These are phyloP conservation scores for Nomada flava DNA, from an alignment of 2,888 invertebrate genomes.

Conservation along the genomic window DNA sequence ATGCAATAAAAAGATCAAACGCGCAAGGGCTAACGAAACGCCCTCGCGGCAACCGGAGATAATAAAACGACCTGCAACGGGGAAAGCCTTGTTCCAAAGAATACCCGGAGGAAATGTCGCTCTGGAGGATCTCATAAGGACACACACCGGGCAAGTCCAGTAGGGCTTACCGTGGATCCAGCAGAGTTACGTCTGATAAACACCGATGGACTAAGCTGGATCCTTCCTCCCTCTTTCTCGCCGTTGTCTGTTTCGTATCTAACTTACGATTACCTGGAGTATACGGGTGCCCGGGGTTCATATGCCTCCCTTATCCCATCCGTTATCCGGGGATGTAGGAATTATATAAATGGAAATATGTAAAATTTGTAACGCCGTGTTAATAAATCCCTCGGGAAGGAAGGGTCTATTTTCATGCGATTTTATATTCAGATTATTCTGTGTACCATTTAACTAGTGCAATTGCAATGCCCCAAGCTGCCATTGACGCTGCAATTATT, in stretches of 20 bases:
- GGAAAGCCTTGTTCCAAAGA: conserved; percentile 15
- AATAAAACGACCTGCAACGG: conserved; percentile 35
- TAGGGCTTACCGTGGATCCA: conserved; percentile 46
- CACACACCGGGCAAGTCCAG: conserved; percentile 48
- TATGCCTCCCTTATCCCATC: not conserved
- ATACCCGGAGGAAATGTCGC: conserved; percentile 13
- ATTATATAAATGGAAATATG: not conserved
- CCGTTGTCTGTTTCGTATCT: conserved; percentile 13
- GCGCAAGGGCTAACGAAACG: conserved; percentile 2
- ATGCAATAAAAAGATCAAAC: conserved; percentile 6
- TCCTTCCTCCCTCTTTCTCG: conserved; percentile 12
- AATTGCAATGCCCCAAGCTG: too few species aligned
- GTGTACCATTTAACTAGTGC: too few species aligned
- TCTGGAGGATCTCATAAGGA: conserved; percentile 44
- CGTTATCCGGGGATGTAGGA: too few species aligned
- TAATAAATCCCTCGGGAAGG: not conserved
- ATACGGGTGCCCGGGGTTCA: conserved; percentile 51
- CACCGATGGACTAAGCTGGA: conserved; percentile 64
- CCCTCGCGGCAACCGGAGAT: not conserved
- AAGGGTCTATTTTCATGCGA: not conserved
- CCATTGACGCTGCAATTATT: too few species aligned
- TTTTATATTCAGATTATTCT: too few species aligned
- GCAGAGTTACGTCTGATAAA: conserved; percentile 55
- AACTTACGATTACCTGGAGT: conserved; percentile 69
- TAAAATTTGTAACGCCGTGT: too few species aligned